Evolutionary conservation across 2,888 invertebrate species (phyloP), one percentile per base, ranked within the genome.

Genomic region (Limnephilus rhombicus): DNA sequence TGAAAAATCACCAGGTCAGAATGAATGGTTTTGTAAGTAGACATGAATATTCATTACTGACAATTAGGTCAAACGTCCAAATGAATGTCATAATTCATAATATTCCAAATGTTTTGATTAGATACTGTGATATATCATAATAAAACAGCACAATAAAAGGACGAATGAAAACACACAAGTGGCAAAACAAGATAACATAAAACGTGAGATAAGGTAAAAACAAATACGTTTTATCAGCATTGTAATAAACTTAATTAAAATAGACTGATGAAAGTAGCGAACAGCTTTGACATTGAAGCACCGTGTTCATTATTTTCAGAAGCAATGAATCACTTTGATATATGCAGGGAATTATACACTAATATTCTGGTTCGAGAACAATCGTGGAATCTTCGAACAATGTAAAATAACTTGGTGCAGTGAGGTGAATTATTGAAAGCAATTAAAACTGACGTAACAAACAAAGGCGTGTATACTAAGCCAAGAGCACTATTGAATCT

Each of bases 61-160:
- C 87, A 87, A 87, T 53, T 53, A 18, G 87, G 87, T 53, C 87
- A 31, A 87, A 53, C 68, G 87, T 45, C 53, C 87, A 49, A 29
- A 31, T 29, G 85, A 85, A 37, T 85, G 34, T 85, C 11, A 85
- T 85, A 85, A 85, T 24, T 68, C 68, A 31, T 82, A 82, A 82
- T 34, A 31, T 34, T 82, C 82, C 15, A 83, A 83, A 37, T n/a
- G 15, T 24, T 83, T 41, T 34, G 83, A 83, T 83, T 34, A 83
- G 83, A 83, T 83, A 24, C 37, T 7, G 37, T 1, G 37, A 37
- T 83, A 37, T 18, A 83, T 34, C 68, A 68, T n/a, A 68, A 68
- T 68, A 68, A 68, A 68, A 9, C n/a, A 24, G 24, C 68, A 68
- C 68, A 68, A 68, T 68, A 68, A 68, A 68, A 68, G 68, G 68